These are phyloP conservation scores for Toxotes lorentzi DNA, from an alignment of 2,797 vertebrate genomes.

Conservation along the genomic window DNA sequence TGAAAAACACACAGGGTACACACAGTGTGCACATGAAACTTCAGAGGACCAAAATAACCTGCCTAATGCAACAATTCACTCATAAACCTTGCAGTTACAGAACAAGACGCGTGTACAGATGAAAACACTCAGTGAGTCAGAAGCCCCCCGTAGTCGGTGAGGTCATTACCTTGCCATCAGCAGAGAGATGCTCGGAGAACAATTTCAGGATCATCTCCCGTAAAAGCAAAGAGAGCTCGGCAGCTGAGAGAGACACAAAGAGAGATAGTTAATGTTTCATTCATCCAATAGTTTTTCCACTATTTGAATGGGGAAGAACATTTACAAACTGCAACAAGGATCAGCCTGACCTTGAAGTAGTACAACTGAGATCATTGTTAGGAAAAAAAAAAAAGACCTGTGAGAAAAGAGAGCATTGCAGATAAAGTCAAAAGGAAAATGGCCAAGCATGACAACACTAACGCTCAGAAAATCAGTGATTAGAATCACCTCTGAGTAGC, in stretches of 20 bases:
- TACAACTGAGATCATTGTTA: background rate
- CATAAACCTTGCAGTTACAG: background rate
- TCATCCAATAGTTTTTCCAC: too few relatives aligned
- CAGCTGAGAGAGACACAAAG: constrained; percentile 69
- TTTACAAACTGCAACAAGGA: background rate
- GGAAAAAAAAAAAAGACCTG: background rate
- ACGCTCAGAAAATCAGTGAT: background rate
- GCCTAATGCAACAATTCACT: background rate
- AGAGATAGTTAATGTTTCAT: background rate
- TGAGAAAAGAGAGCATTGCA: constrained; percentile 3
- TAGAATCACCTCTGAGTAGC: constrained; percentile 3
- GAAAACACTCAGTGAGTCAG: background rate
- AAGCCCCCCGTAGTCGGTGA: background rate
- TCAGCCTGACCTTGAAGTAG: background rate
- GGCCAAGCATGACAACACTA: background rate
- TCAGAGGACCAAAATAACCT: background rate
- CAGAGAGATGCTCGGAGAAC: constrained; percentile 86
- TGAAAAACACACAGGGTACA: background rate
- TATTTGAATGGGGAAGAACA: background rate
- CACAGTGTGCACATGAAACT: background rate
- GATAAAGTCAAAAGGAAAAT: background rate
- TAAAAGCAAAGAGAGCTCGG: constrained; percentile 82
- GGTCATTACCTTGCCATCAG: constrained; percentile 86
- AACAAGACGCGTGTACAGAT: constrained; percentile 10
- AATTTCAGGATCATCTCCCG: constrained; percentile 86